These are phyloP conservation scores for Drosophila micromelanica DNA, from an alignment of 1,140 invertebrate genomes.

Conservation along the genomic window DNA sequence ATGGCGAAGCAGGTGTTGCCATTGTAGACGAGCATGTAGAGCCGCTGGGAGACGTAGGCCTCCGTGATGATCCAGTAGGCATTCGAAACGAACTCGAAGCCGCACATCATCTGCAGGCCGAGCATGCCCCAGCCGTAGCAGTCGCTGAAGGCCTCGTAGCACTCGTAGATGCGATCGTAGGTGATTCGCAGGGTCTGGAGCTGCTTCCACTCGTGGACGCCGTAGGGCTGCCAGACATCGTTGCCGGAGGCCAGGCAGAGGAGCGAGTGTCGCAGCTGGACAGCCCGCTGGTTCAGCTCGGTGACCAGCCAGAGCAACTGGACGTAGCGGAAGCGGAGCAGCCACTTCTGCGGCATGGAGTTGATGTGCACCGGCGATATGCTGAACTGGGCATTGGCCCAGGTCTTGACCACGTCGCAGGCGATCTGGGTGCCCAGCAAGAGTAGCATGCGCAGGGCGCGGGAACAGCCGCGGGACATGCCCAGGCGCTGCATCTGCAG, in stretches of 20 bases:
- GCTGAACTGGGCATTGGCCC: constrained; percentile 1
- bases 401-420: constrained; percentile 37
- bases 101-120: constrained; percentile 52
- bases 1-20: constrained; percentile 52
- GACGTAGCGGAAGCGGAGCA: constrained; percentile 57
- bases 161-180: constrained; percentile 70
- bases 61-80: constrained; percentile 65
- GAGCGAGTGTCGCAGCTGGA: constrained; percentile 41
- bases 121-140: constrained; percentile 76
- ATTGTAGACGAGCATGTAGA: constrained; percentile 49
- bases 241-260: constrained; percentile 48
- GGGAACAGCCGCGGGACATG: constrained; percentile 37
- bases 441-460: constrained; percentile 16
- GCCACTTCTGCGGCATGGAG: constrained; percentile 46
- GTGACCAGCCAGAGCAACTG: constrained; percentile 64
- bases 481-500: constrained; percentile 62
- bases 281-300: constrained; percentile 53
- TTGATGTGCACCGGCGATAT: constrained; percentile 46
- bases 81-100: constrained; percentile 70
- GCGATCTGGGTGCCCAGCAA: constrained; percentile 36
- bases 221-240: constrained; percentile 70
- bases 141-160: constrained; percentile 58
- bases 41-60: constrained; percentile 8
- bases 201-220: constrained; percentile 48
- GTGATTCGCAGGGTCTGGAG: constrained; percentile 57